A percentile compares a stretch with the other conserved stretches of the same genome.
Evolutionary conservation across 1,140 invertebrate species (phyloP).

Genomic region (Olivierus martensii): DNA sequence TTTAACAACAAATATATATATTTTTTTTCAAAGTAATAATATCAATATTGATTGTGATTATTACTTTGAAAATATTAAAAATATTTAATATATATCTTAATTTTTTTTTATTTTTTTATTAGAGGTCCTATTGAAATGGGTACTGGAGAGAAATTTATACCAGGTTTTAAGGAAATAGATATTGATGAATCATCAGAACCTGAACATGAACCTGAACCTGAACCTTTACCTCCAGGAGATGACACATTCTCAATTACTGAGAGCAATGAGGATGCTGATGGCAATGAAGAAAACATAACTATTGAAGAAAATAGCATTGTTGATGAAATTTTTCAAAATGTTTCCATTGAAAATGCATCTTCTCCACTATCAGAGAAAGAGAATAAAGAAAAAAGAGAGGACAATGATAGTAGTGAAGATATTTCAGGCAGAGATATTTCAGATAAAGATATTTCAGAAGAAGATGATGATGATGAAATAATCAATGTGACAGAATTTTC

Average conservation of each 20-base stretch:
- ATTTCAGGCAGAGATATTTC: neutral
- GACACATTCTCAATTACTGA: neutral
- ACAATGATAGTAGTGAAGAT: neutral
- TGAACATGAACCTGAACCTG: neutral
- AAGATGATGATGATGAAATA: neutral
- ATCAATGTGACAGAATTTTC: neutral
- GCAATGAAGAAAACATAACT: neutral
- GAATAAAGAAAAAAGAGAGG: neutral
- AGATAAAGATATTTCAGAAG: neutral
- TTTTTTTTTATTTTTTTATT: slow-evolving; percentile 2
- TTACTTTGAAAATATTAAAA: neutral
- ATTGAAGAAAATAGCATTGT: neutral
- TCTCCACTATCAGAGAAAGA: neutral
- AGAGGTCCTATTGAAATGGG: slow-evolving; percentile 21
- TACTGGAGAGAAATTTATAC: slow-evolving; percentile 21
- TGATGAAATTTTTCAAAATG: no score
- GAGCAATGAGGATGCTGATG: neutral
- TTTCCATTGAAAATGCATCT: no score
- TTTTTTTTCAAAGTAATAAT: neutral
- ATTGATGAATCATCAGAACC: neutral
- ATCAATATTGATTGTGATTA: neutral
- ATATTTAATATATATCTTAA: neutral
- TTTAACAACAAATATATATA: no score
- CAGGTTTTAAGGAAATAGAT: slow-evolving; percentile 15
- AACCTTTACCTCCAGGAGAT: neutral